Evolutionary conservation across 2,888 invertebrate genomes (phyloP).

Genomic region (Neoitamus cyanurus): DNA sequence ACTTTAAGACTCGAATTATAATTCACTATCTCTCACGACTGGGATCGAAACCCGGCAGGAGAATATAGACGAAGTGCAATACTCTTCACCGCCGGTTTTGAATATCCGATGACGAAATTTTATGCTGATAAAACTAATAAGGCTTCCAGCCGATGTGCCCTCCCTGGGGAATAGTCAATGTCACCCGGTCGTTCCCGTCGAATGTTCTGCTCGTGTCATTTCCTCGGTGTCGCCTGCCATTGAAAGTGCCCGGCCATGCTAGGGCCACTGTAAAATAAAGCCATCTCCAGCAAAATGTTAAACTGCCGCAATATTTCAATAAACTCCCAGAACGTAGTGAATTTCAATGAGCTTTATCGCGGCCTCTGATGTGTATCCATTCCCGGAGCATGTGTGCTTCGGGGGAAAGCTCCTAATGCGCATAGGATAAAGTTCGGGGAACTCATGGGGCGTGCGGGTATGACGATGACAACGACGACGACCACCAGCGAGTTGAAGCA

Average conservation of each 20-base stretch:
- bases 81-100: not conserved
- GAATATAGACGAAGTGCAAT: not conserved
- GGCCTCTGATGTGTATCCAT: not conserved
- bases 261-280: conserved; percentile 23
- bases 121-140: conserved; percentile 23
- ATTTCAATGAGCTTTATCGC: conserved; percentile 32
- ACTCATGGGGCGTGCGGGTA: not conserved
- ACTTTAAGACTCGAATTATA: too few relatives aligned
- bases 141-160: not conserved
- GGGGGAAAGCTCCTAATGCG: not conserved
- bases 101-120: conserved; percentile 15
- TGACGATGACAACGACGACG: not conserved
- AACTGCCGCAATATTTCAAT: conserved; percentile 45
- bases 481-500: not conserved
- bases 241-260: not conserved
- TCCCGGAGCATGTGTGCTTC: not conserved
- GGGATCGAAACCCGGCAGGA: not conserved
- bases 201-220: not conserved
- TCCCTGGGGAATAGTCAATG: not conserved
- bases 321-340: conserved; percentile 23
- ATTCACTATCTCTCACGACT: too few relatives aligned
- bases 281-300: conserved; percentile 16
- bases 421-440: not conserved
- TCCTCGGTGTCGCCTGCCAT: not conserved
- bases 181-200: not conserved